Evolutionary conservation across 1,140 invertebrate species (phyloP).

Genomic region (Drosophila erecta): DNA sequence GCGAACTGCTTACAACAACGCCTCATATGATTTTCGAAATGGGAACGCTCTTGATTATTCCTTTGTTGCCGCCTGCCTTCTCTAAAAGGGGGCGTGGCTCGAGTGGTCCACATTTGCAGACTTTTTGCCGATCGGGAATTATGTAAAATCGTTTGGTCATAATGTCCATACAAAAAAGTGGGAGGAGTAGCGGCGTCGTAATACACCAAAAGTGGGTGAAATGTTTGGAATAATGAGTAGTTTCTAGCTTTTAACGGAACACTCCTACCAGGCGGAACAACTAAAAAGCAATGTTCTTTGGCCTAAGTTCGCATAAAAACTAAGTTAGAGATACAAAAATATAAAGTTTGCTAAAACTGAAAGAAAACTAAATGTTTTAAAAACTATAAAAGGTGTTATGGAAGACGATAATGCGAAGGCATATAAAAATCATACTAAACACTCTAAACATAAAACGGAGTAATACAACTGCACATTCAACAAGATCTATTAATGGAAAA

Average conservation of each 20-base stretch:
- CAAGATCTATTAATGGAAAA: slow-evolving; percentile 13
- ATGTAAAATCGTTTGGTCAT: slow-evolving; percentile 26
- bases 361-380: background rate
- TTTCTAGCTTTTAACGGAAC: slow-evolving; percentile 8
- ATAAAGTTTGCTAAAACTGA: background rate
- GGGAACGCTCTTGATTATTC: slow-evolving; percentile 43
- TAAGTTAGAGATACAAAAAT: background rate
- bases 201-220: slow-evolving; percentile 28
- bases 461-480: background rate
- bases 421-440: background rate
- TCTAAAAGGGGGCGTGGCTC: slow-evolving; percentile 18
- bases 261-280: background rate
- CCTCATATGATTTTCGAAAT: slow-evolving; percentile 10
- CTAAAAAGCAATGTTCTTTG: background rate
- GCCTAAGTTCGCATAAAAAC: too few relatives aligned
- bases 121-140: slow-evolving; percentile 23
- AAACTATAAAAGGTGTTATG: background rate
- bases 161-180: slow-evolving; percentile 2
- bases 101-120: slow-evolving; percentile 33
- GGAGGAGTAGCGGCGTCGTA: slow-evolving; percentile 2
- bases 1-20: slow-evolving; percentile 12
- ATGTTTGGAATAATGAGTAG: slow-evolving; percentile 13
- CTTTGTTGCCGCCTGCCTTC: slow-evolving; percentile 5
- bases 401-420: background rate
- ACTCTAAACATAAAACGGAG: background rate